Percentiles rank a stretch among this genome's conserved stretches.
Conservation (phyloP, 2,113 vertebrate genomes). For the Thalassarche chlororhynchos region DNA sequence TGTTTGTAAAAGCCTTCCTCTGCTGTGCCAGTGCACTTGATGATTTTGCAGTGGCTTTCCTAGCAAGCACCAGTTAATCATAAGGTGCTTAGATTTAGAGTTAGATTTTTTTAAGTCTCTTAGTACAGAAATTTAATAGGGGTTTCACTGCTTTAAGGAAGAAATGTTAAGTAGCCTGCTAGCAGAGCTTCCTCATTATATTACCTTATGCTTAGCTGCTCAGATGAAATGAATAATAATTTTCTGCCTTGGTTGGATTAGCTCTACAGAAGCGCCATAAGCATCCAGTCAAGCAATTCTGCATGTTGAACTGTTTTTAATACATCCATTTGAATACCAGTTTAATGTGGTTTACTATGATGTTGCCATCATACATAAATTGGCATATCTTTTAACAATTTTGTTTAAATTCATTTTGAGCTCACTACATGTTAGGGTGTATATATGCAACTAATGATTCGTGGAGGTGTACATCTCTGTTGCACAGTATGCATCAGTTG, state of each 20-base stretch:
- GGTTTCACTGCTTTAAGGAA: slow-evolving; percentile 35
- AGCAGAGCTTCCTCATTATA: background rate
- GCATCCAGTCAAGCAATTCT: background rate
- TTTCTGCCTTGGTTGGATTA: slow-evolving; percentile 28
- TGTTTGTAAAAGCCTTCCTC: background rate
- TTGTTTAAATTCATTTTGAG: background rate
- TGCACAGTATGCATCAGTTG: slow-evolving; percentile 13
- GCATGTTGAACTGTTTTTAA: slow-evolving; percentile 1
- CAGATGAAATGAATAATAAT: slow-evolving; percentile 30
- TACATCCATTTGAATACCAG: background rate
- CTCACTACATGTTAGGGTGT: background rate
- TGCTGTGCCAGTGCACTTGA: background rate
- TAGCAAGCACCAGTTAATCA: slow-evolving; percentile 22
- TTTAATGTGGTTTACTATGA: background rate
- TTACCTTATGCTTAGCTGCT: slow-evolving; percentile 40
- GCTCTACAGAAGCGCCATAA: background rate
- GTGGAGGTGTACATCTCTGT: background rate
- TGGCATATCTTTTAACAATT: background rate
- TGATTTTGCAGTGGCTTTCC: background rate
- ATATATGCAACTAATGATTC: slow-evolving; percentile 21
- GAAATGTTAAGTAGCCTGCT: slow-evolving; percentile 39
- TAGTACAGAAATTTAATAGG: slow-evolving; percentile 23
- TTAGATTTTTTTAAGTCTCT: background rate
- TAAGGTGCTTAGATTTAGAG: background rate
- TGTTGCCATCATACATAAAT: background rate